phyloP scores from a whole-genome alignment of 2,888 invertebrate genomes.

The Amphiduros pacificus region DNA sequence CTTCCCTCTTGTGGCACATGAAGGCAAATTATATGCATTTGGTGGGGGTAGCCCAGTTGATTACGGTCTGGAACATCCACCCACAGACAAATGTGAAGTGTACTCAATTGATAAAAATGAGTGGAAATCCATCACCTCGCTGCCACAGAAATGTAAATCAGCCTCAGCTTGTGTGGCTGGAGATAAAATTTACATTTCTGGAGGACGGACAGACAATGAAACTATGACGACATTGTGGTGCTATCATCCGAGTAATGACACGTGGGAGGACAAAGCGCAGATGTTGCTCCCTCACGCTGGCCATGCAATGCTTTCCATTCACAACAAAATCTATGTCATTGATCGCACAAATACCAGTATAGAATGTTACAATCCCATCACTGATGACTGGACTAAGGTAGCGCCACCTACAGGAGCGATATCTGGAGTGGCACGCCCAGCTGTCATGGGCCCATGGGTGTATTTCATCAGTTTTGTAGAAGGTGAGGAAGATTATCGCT shows the following conservation, averaged over 20 bases:
- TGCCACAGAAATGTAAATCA: conserved; percentile 20
- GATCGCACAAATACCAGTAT: conserved; percentile 15
- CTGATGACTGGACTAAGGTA: conserved; percentile 19
- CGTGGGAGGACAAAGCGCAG: conserved; percentile 14
- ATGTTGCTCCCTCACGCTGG: conserved; percentile 23
- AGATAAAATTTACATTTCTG: conserved; percentile 20
- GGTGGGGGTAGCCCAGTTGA: conserved; percentile 20
- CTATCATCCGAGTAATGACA: conserved; percentile 13
- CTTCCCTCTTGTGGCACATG: conserved; percentile 19
- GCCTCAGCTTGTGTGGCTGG: conserved; percentile 15
- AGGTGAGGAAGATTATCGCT: conserved; percentile 12
- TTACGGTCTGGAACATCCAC: conserved; percentile 18
- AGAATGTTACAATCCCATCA: conserved; percentile 7
- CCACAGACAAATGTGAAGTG: conserved; percentile 20
- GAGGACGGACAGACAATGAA: conserved; percentile 19
- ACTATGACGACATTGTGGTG: conserved; percentile 18
- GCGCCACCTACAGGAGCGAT: background rate
- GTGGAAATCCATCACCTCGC: conserved; percentile 11
- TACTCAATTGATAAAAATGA: conserved; percentile 22
- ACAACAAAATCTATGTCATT: conserved; percentile 13
- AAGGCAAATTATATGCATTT: conserved; percentile 19
- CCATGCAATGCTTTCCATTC: conserved; percentile 18
- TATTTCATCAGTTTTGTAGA: conserved; percentile 20
- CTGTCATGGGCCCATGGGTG: conserved; percentile 10
- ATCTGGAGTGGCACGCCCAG: conserved; percentile 20